Conservation (phyloP, 2,797 vertebrate species). For the Malacoctenus gilli region DNA sequence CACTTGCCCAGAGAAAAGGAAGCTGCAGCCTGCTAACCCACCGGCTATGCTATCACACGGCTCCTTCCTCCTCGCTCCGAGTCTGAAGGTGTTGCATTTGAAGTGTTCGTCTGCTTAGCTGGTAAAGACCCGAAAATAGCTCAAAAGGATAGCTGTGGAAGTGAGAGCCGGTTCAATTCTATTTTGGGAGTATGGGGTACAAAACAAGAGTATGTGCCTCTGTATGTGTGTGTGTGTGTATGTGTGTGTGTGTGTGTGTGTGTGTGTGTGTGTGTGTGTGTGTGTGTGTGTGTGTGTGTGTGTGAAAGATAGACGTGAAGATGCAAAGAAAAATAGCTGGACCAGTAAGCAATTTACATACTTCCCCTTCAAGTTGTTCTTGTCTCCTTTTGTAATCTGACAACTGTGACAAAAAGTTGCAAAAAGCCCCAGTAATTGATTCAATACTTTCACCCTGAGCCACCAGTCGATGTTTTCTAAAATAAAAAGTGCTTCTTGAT, state of each 20-base stretch:
- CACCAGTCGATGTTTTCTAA: slow-evolving; percentile 17
- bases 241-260: no score
- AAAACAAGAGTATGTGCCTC: neutral
- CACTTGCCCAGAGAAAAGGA: slow-evolving; percentile 47
- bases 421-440: slow-evolving; percentile 32
- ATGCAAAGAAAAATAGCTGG: slow-evolving; percentile 25
- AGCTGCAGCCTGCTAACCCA: slow-evolving; percentile 58
- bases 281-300: neutral
- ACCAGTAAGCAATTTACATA: slow-evolving; percentile 26
- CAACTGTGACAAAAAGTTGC: slow-evolving; percentile 28
- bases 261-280: no score
- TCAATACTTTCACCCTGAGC: slow-evolving; percentile 18
- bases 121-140: slow-evolving; percentile 57
- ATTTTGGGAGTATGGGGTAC: slow-evolving; percentile 34
- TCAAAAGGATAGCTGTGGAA: slow-evolving; percentile 33
- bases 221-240: no score
- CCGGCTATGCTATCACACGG: slow-evolving; percentile 33
- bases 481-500: slow-evolving; percentile 36
- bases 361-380: slow-evolving; percentile 11
- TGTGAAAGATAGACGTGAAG: slow-evolving; percentile 17
- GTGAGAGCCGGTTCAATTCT: slow-evolving; percentile 29
- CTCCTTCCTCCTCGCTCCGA: slow-evolving; percentile 37
- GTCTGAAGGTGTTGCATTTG: slow-evolving; percentile 60
- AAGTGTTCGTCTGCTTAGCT: slow-evolving; percentile 52
- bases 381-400: slow-evolving; percentile 21